These are phyloP conservation scores for Hydropotes inermis DNA, from an alignment of 2,113 vertebrate genomes.

Conservation along the genomic window DNA sequence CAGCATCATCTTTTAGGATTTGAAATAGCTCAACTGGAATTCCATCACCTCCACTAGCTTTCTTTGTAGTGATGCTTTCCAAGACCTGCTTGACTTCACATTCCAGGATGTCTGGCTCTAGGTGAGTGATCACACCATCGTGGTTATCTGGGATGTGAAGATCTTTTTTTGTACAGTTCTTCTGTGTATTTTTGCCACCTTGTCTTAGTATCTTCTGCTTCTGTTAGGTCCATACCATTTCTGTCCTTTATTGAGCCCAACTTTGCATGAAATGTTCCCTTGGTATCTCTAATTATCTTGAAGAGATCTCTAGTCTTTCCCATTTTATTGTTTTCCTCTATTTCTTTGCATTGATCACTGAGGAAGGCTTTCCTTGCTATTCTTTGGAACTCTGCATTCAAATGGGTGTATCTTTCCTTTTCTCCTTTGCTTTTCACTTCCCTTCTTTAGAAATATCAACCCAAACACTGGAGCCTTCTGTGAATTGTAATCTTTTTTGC, in stretches of 20 bases:
- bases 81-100: not conserved
- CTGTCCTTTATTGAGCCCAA: not conserved
- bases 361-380: not conserved
- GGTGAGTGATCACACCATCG: not conserved
- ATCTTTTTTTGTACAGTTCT: not conserved
- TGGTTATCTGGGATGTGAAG: not conserved
- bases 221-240: not conserved
- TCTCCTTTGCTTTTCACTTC: fast-evolving
- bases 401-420: not conserved
- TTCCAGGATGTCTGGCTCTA: not conserved
- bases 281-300: not conserved
- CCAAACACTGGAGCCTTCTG: not conserved
- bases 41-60: not conserved
- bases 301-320: not conserved
- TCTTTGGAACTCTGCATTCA: not conserved
- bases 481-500: not conserved
- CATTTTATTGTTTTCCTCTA: not conserved
- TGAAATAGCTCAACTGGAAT: not conserved
- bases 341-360: not conserved
- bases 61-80: not conserved
- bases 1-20: not conserved
- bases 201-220: not conserved
- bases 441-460: not conserved
- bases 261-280: not conserved
- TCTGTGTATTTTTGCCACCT: not conserved